Conservation (phyloP, 2,113 vertebrate genomes). For the Genyomyrus donnyi region DNA sequence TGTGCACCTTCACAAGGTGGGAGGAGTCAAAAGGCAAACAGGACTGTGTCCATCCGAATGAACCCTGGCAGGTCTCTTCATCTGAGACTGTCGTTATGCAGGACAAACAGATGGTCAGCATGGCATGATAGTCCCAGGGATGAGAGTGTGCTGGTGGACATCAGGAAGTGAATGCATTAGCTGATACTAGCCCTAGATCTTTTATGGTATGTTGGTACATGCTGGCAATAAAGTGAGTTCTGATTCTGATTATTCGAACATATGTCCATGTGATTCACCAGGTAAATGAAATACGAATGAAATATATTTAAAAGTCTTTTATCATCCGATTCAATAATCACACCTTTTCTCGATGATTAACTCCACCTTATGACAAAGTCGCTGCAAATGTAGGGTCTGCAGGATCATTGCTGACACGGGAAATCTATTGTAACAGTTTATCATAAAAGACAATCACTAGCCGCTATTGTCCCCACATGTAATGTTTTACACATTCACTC, state of each 20-base stretch:
- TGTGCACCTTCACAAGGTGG: not conserved
- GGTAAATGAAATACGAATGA: not conserved
- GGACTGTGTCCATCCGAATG: not conserved
- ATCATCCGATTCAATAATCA: not conserved
- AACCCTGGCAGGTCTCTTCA: not conserved
- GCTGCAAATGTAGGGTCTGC: not conserved
- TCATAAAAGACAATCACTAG: not conserved
- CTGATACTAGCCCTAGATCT: not conserved
- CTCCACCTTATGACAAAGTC: not conserved
- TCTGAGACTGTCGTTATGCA: not conserved
- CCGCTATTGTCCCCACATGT: not conserved
- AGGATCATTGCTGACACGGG: not conserved
- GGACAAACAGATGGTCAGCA: constrained; percentile 12
- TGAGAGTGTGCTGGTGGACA: not conserved
- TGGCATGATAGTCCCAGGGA: not conserved
- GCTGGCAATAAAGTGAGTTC: not conserved
- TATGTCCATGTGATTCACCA: not conserved
- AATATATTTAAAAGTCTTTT: not conserved
- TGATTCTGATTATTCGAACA: not conserved
- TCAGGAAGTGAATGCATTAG: not conserved
- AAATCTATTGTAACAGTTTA: constrained; percentile 3
- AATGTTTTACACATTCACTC: not conserved
- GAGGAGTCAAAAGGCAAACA: not conserved
- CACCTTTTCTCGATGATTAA: not conserved
- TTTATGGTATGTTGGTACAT: not conserved